Evolutionary conservation across 1,140 invertebrate species (phyloP), one percentile per base, ranked within the genome.

Genomic region (Meloidogyne chitwoodi): DNA sequence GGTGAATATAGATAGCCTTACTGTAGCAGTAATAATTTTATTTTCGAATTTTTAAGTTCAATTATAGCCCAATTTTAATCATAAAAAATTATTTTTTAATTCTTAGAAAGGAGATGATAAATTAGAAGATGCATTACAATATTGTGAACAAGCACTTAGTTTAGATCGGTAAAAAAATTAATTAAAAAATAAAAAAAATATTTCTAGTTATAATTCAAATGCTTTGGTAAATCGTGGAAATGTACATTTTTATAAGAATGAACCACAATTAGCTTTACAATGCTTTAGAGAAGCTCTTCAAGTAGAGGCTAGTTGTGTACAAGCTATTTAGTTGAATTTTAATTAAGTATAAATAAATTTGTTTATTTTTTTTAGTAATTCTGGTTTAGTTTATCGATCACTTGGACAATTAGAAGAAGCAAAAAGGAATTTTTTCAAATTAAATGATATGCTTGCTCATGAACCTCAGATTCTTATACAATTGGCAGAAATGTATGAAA

Each of bases 181-280:
- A 56, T 8, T 41, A 12, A 41, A 41, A 56, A 56, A n/a, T 56
- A n/a, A 56, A 56, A 19, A 48, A 19, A 19, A 19, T n/a, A 56
- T n/a, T n/a, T n/a, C n/a, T 6, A 56, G 48, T n/a, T 56, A 93
- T 82, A 95, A 93, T 88, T 90, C 92, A 1, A 90, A 92, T 83
- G 93, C 93, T 24, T 91, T 93, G 80, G 93, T 96, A 0, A 97
- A 96, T 89, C 91, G 93, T 82, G 93, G 93, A 3, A 94, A 94
- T 84, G 93, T 93, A 79, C 91, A 91, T 65, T 92, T 92, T 84
- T 90, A 90, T 56, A 91, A 91, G 82, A 90, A 90, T 65, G 92
- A 95, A 74, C 89, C 90, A 69, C 91, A 93, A 76, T 91, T 91
- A 84, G 93, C 93, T 0, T 90, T 91, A 76, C 91, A 93, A 83